Base-by-base conservation (phyloP, 2,888 invertebrate species). In the Diogma glabrata region DNA sequence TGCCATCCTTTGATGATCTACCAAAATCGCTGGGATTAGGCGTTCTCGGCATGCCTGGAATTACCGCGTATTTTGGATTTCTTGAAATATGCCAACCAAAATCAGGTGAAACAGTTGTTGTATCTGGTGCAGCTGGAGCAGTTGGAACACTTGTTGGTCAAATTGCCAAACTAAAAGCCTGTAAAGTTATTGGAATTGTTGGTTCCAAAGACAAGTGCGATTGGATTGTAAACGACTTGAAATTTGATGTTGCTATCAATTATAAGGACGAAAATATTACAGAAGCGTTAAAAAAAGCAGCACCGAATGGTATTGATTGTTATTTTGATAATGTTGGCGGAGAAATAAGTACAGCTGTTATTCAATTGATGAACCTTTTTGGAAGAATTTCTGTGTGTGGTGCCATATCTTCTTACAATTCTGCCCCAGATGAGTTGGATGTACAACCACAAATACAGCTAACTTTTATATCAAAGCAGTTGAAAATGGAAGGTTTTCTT, bases 261-360 rank as follows among this genome's bases (percentile, higher is more conserved):
- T 87, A 87, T 66, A 87, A 85, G 66, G 79, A 74, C 2, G 71
- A 67, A 7, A 63, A 79, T 59, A 58, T 82, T 45, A 63, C 64
- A 1, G 61, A 71, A 47, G 76, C 28, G 74, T 67, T 87, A n/a
- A 75, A 74, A 55, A 69, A 78, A 64, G 71, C 67, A 49, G 82
- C 83, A 10, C 82, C 84, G 0, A 69, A 81, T 14, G 84, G 84
- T 3, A 67, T 87, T 0, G 84, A 87, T 61, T 81, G 83, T 60
- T 87, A 82, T 60, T 87, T 85, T 61, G 87, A 87, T 63, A 87
- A 86, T 64, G 86, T 84, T 46, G 85, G 84, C n/a, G 52, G 83
- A 2, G 76, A 78, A 56, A 70, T 82, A 7, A 78, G 80, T 36
- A 75, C 74, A 54, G 67, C 63, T 2, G 73, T 83, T 2, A 64